phyloP scores from a whole-genome alignment of 2,888 invertebrate genomes.

The Falcaria lacertinaria region DNA sequence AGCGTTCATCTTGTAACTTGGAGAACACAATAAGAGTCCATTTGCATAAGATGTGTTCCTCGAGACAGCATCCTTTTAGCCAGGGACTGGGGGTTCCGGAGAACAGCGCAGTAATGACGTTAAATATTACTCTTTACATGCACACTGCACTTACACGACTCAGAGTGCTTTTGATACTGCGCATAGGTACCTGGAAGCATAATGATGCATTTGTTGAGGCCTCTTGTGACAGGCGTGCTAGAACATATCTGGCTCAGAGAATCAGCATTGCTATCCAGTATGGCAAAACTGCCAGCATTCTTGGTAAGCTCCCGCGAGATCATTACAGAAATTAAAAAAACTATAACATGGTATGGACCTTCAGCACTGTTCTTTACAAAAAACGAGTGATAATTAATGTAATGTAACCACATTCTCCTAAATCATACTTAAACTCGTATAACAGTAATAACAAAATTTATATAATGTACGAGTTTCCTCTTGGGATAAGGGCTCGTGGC shows the following conservation, averaged over 20 bases:
- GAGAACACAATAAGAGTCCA: constrained; percentile 10
- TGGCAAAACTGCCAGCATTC: too few relatives aligned
- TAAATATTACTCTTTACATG: constrained; percentile 16
- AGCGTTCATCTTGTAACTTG: too few relatives aligned
- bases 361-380: too few relatives aligned
- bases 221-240: too few relatives aligned
- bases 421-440: neutral
- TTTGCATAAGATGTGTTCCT: constrained; percentile 26
- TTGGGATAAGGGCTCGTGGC: neutral
- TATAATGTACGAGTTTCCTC: neutral
- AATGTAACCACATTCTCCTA: neutral
- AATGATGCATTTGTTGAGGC: too few relatives aligned
- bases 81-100: constrained; percentile 17
- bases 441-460: neutral
- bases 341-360: too few relatives aligned
- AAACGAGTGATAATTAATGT: too few relatives aligned
- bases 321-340: too few relatives aligned
- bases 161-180: too few relatives aligned
- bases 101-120: constrained; percentile 20
- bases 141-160: neutral
- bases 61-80: constrained; percentile 23
- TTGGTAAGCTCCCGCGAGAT: too few relatives aligned
- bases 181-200: neutral
- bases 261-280: too few relatives aligned
- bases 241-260: too few relatives aligned